Evolutionary conservation across 35 echinoderm and acorn worm species (phyloP), one percentile per base, ranked within the genome.

Genomic region (Stichopus chloronotus): DNA sequence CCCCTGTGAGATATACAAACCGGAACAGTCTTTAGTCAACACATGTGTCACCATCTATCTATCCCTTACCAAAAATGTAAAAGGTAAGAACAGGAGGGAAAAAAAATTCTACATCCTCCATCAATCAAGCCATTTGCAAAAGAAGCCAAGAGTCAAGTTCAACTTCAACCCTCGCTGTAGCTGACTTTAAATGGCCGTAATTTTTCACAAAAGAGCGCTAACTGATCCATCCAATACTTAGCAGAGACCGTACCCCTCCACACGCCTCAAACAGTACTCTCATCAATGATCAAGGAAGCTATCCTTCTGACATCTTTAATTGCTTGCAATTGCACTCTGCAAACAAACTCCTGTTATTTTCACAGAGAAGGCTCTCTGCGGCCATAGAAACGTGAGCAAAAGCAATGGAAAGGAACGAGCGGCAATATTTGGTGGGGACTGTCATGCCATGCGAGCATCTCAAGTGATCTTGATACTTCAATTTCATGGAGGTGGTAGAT

Each of bases 301-400:
- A 85, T 85, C 14, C 52, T 5, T 85, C 82, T 85, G 82, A 85
- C 55, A 12, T 85, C 20, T 12, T 59, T 85, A 59, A 85, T 85
- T 59, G 82, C 82, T 58, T 8, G 22, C 82, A n/a, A 59, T 53
- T 58, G 57, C 52, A 85, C 55, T 58, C 82, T 85, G 24, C 82
- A 85, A 85, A 85, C 56, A 85, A 85, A 85, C 69, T 74, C 14
- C 17, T 19, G 69, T 74, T n/a, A 74, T 65, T 21, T 7, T n/a
- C 69, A 74, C 69, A n/a, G 69, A 74, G 69, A 74, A 20, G 69
- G 13, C 69, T 74, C 14, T 74, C 22, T 74, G 69, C 69, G 22
- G 19, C 17, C 22, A 74, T 7, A 74, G 59, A 74, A 85, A 85
- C 58, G 55, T 21, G 56, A 5, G 9, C 55, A 85, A 58, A 59